A percentile compares a stretch with the other conserved stretches of the same genome.
Conservation (phyloP, 2,888 invertebrate genomes). For the Mythimna albipuncta region DNA sequence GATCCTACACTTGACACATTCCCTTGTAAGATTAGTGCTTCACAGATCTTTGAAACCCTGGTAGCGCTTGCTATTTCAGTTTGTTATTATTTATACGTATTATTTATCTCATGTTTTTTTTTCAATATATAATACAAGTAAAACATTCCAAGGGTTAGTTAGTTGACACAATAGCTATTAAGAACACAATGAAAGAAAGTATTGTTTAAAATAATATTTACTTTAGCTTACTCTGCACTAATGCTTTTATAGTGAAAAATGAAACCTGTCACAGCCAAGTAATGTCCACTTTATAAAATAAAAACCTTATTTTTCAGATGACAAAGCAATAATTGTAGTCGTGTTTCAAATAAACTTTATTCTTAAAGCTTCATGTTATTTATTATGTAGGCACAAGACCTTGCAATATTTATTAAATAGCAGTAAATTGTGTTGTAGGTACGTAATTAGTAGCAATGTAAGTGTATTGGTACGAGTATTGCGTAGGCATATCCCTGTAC, state of each 20-base stretch:
- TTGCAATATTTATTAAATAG: slow-evolving; percentile 27
- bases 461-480: not conserved
- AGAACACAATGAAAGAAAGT: slow-evolving; percentile 26
- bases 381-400: slow-evolving; percentile 37
- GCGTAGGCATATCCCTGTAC: slow-evolving; percentile 51
- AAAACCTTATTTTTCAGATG: slow-evolving; percentile 46
- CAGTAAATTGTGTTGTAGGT: slow-evolving; percentile 11
- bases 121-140: slow-evolving; percentile 8
- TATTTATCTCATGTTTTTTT: slow-evolving; percentile 16
- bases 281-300: slow-evolving; percentile 22
- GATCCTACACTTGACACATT: slow-evolving; percentile 57
- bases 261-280: slow-evolving; percentile 31
- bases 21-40: slow-evolving; percentile 50
- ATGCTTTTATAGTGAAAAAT: slow-evolving; percentile 36
- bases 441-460: slow-evolving; percentile 26
- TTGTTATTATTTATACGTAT: slow-evolving; percentile 26
- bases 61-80: slow-evolving; percentile 61
- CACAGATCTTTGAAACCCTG: slow-evolving; percentile 56
- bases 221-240: slow-evolving; percentile 47
- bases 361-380: slow-evolving; percentile 34
- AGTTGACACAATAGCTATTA: slow-evolving; percentile 42
- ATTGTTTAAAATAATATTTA: slow-evolving; percentile 25
- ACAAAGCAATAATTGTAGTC: slow-evolving; percentile 36
- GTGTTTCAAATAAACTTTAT: slow-evolving; percentile 29
- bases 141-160: slow-evolving; percentile 29